phyloP scores from a whole-genome alignment of 2,888 invertebrate species.

The Mycalesis mineus region DNA sequence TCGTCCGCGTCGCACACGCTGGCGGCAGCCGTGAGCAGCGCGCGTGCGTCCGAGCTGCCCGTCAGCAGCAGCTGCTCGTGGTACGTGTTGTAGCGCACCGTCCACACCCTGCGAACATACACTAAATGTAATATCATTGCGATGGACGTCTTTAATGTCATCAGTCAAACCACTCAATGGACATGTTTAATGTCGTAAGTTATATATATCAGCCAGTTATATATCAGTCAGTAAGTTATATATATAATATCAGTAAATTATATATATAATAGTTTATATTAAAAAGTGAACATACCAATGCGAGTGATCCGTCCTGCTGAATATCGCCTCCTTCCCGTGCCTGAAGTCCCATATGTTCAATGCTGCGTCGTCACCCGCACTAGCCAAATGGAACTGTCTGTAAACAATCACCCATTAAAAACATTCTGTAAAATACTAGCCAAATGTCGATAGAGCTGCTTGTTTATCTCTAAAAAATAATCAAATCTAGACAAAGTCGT shows the following conservation, averaged over 20 bases:
- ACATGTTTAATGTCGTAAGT: too few species aligned
- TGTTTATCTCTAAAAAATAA: too few species aligned
- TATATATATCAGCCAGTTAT: too few species aligned
- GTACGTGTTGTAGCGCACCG: conserved; percentile 95
- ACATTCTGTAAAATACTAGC: too few species aligned
- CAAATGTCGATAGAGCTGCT: too few species aligned
- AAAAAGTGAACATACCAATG: conserved; percentile 81
- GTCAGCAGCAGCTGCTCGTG: conserved; percentile 97
- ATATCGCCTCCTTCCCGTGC: conserved; percentile 86
- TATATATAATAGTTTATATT: too few species aligned
- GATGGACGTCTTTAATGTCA: too few species aligned
- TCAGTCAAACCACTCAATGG: too few species aligned
- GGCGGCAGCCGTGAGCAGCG: conserved; percentile 90
- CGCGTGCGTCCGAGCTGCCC: conserved; percentile 96
- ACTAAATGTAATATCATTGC: too few species aligned
- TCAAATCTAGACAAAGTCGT: too few species aligned
- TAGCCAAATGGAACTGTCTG: conserved; percentile 92
- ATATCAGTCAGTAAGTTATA: too few species aligned
- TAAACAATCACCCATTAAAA: background rate
- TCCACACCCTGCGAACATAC: conserved; percentile 88
- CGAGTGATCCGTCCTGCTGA: conserved; percentile 89
- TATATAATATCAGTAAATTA: too few species aligned
- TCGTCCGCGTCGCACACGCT: conserved; percentile 81
- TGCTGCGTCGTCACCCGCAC: conserved; percentile 97
- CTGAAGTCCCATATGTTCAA: conserved; percentile 98